Percentiles rank a stretch among this genome's conserved stretches.
phyloP scores from a whole-genome alignment of 2,113 vertebrate genomes.

The Nothocercus julius region DNA sequence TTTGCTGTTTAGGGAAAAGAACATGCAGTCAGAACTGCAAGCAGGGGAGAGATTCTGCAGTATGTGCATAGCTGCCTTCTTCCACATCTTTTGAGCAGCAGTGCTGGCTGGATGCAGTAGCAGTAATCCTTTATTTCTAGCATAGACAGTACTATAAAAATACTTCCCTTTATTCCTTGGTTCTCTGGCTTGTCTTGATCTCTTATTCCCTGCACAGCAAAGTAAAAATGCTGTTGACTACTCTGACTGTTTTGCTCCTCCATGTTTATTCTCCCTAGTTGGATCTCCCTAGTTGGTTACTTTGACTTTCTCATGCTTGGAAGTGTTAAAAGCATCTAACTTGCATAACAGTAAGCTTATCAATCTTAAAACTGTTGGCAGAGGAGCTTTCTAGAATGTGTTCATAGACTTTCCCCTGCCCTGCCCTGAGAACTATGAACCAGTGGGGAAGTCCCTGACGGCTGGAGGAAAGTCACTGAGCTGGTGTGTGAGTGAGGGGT shows the following conservation, averaged over 20 bases:
- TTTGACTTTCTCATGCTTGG: neutral
- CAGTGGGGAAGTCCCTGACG: neutral
- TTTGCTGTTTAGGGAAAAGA: neutral
- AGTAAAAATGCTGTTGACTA: neutral
- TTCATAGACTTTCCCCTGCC: neutral
- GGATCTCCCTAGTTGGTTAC: accelerated
- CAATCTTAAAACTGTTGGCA: neutral
- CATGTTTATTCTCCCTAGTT: neutral
- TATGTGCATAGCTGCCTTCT: neutral
- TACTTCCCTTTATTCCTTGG: neutral
- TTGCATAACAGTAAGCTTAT: too few relatives aligned
- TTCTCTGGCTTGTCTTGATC: neutral
- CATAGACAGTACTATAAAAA: neutral
- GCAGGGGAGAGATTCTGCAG: neutral
- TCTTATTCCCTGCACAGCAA: neutral
- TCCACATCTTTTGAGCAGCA: neutral
- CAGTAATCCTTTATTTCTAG: neutral
- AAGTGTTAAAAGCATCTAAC: neutral
- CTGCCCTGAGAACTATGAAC: neutral
- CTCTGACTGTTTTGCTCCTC: neutral
- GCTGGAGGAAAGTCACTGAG: neutral
- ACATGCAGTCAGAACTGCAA: neutral
- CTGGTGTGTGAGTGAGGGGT: neutral
- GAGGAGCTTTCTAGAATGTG: neutral
- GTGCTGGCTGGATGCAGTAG: neutral